Evolutionary conservation across 2,888 invertebrate genomes (phyloP).

Genomic region (Eupeodes latifasciatus): DNA sequence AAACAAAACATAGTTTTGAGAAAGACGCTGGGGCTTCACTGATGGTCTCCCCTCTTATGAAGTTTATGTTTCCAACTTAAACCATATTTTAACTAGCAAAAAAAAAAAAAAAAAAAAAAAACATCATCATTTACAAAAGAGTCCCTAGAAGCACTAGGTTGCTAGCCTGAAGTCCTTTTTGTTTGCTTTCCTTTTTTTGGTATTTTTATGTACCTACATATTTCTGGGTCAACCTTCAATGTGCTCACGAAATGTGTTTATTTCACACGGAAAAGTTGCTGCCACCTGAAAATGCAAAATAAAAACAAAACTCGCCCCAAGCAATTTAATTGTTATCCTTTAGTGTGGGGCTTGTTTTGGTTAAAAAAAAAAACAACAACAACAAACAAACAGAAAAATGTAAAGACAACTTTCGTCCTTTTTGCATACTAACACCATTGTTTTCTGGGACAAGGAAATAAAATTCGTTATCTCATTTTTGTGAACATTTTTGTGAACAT

Average conservation of each 20-base stretch:
- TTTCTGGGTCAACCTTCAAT: constrained; percentile 47
- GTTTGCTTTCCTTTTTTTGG: neutral
- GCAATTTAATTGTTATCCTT: constrained; percentile 51
- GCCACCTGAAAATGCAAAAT: constrained; percentile 5
- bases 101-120: neutral
- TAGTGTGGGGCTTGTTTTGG: constrained; percentile 48
- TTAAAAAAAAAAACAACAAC: neutral
- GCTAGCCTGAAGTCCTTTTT: constrained; percentile 19
- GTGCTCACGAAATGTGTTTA: constrained; percentile 62
- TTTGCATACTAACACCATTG: constrained; percentile 49
- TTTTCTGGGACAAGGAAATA: constrained; percentile 46
- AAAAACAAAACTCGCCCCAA: neutral
- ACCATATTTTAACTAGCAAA: neutral
- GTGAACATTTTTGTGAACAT: neutral
- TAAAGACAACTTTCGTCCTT: constrained; percentile 26
- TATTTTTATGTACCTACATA: neutral
- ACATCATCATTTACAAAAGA: constrained; percentile 23
- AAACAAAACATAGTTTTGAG: constrained; percentile 17
- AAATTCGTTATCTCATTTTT: constrained; percentile 31
- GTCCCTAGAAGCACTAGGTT: neutral
- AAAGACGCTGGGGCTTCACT: too few species aligned
- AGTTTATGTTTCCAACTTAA: constrained; percentile 14
- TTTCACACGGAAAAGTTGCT: constrained; percentile 44
- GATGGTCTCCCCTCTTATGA: constrained; percentile 24
- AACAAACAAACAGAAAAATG: neutral